These are phyloP conservation scores for Catalaphyllia jardinei DNA, from an alignment of 64 coral and sea anemone genomes.

Conservation along the genomic window DNA sequence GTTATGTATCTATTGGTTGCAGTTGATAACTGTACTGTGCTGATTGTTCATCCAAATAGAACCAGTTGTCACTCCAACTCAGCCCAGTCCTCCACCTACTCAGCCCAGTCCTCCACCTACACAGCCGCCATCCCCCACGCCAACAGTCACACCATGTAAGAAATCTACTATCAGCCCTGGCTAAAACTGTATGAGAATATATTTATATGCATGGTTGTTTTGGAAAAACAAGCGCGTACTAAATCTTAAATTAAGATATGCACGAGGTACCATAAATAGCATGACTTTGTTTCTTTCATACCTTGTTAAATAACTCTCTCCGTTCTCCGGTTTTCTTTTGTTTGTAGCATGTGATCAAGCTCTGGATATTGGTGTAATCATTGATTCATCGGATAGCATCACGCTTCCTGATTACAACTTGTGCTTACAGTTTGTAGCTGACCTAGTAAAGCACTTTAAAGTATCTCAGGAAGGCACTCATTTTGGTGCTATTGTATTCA, in stretches of 20 bases:
- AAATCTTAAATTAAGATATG: no score
- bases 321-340: background rate
- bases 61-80: background rate
- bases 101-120: background rate
- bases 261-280: no score
- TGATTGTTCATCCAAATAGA: background rate
- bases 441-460: background rate
- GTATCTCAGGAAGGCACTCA: constrained; percentile 19
- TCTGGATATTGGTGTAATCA: constrained; percentile 31
- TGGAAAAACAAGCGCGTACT: no score
- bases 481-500: constrained; percentile 26
- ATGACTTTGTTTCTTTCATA: no score
- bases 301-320: no score
- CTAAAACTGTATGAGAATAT: background rate
- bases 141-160: background rate
- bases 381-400: constrained; percentile 43
- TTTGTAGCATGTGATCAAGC: constrained; percentile 8
- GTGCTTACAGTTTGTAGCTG: background rate
- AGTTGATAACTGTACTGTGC: no score
- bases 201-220: no score
- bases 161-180: background rate
- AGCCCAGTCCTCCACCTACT: no score
- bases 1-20: no score
- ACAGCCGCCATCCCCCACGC: background rate
- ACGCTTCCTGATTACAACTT: background rate